phyloP scores from a whole-genome alignment of 2,113 vertebrate species.

The Elephas maximus region DNA sequence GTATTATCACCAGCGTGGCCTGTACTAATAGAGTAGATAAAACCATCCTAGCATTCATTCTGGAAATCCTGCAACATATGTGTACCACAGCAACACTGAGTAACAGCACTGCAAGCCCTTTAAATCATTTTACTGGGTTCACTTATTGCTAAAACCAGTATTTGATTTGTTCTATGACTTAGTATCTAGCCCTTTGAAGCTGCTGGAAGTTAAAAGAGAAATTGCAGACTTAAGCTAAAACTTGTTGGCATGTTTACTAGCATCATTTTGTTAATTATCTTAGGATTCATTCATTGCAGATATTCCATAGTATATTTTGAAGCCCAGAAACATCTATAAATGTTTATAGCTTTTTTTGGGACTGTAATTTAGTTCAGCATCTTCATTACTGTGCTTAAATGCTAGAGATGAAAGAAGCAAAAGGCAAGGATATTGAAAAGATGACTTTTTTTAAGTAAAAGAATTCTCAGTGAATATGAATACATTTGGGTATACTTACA shows the following conservation, averaged over 20 bases:
- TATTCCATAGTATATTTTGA: constrained; percentile 34
- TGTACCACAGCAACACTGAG: not conserved
- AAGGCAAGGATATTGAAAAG: constrained; percentile 10
- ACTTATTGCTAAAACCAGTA: not conserved
- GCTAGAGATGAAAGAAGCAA: constrained; percentile 29
- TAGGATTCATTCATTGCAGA: not conserved
- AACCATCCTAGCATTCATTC: not conserved
- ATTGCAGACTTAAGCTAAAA: not conserved
- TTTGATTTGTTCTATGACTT: not conserved
- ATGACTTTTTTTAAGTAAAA: not conserved
- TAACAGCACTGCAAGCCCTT: not conserved
- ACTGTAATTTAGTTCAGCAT: constrained; percentile 50
- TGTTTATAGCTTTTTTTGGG: constrained; percentile 42
- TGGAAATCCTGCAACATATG: not conserved
- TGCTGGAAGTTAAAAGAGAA: constrained; percentile 37
- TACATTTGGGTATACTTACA: not conserved
- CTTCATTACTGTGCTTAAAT: constrained; percentile 59
- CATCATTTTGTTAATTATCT: not conserved
- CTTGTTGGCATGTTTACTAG: not conserved
- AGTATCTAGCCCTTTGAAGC: not conserved
- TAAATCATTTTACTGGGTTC: not conserved
- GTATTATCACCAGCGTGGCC: not conserved
- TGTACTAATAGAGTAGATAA: not conserved
- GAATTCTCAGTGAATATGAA: not conserved
- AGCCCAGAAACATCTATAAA: not conserved